Evolutionary conservation across 53 echinoderm and acorn worm genomes (phyloP).

Genomic region (Arbacia lixula): DNA sequence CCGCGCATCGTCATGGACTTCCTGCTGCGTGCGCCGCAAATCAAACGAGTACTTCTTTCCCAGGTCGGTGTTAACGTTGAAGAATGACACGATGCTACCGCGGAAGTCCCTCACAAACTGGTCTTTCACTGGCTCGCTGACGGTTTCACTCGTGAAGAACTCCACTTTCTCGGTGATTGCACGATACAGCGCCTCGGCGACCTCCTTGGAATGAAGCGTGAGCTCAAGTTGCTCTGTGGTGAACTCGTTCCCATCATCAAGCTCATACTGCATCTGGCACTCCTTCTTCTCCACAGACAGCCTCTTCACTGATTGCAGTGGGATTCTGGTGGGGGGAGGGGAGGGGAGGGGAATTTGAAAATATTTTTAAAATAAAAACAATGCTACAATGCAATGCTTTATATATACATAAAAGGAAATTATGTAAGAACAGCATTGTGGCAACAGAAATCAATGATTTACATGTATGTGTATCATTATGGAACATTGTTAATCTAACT

Average conservation of each 20-base stretch:
- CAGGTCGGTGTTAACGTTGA: constrained; percentile 85
- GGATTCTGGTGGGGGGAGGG: no score
- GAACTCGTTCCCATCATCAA: constrained; percentile 71
- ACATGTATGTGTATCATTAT: no score
- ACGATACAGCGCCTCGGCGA: constrained; percentile 86
- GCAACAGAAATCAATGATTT: no score
- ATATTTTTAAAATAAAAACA: no score
- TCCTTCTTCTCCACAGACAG: constrained; percentile 72
- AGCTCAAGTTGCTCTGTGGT: constrained; percentile 67
- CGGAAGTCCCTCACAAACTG: constrained; percentile 87
- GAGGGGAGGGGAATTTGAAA: no score
- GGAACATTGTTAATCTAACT: no score
- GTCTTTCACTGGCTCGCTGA: constrained; percentile 76
- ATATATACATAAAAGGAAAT: no score
- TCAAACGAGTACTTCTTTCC: constrained; percentile 97
- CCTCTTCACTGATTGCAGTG: constrained; percentile 71
- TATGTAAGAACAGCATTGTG: no score
- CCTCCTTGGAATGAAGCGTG: constrained; percentile 79
- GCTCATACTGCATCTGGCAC: constrained; percentile 72
- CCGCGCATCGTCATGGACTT: constrained; percentile 87
- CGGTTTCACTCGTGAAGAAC: constrained; percentile 93
- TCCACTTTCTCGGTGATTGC: constrained; percentile 93
- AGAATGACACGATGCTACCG: constrained; percentile 87
- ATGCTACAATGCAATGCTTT: no score
- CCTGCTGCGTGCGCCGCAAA: constrained; percentile 83